A percentile compares a stretch with the other conserved stretches of the same genome.
Evolutionary conservation across 2,888 invertebrate genomes (phyloP).

Genomic region (Amorpha juglandis): DNA sequence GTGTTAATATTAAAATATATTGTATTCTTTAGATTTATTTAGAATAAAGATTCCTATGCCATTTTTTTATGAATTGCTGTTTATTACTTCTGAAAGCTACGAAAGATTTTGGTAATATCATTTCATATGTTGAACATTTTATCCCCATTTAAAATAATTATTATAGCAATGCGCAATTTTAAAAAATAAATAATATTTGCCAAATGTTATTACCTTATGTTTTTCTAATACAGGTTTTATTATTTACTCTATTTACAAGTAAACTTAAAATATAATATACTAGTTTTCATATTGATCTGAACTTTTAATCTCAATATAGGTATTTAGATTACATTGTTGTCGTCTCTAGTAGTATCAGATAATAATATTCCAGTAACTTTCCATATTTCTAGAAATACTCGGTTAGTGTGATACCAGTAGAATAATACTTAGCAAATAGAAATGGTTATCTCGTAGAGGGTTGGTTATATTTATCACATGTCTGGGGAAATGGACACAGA

Average conservation of each 20-base stretch:
- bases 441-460: background rate
- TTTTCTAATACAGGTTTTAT: background rate
- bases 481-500: too few relatives aligned
- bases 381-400: background rate
- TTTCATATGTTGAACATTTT: background rate
- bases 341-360: background rate
- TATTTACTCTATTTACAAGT: background rate
- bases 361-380: background rate
- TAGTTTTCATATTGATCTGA: conserved; percentile 15
- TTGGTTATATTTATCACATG: background rate
- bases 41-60: too few relatives aligned
- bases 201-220: background rate
- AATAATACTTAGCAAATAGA: background rate
- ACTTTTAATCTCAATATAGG: background rate
- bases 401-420: background rate
- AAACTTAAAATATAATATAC: background rate
- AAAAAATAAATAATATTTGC: background rate
- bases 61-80: too few relatives aligned
- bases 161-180: too few relatives aligned
- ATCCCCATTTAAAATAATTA: background rate
- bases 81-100: background rate
- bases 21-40: too few relatives aligned
- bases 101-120: background rate
- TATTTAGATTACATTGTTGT: background rate
- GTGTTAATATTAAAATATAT: too few relatives aligned